Evolutionary conservation across 92 coral and sea anemone genomes (phyloP), one percentile per base, ranked within the genome.

Genomic region (Zoanthus sociatus): DNA sequence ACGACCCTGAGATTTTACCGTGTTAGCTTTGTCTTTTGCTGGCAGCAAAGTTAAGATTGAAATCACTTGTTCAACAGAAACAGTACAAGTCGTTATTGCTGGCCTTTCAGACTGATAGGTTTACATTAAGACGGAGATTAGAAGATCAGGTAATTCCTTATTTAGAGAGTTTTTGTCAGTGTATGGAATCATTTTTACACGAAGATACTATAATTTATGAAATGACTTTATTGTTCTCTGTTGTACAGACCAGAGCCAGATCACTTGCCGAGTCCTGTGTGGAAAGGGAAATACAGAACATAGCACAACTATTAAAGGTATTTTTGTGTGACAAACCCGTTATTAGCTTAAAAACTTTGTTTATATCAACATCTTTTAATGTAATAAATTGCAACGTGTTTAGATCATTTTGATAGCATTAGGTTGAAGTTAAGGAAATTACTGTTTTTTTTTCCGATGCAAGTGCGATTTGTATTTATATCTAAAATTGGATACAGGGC

Each of bases 71-170:
- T 69, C 67, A 33, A 42, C 90, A 97, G 99, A 95, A 93, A 81
- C 95, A 95, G 76, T 97, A 95, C 92, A 93, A 83, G 72, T 88
- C 96, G n/a, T 84, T 97, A 79, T 96, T 92, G 51, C 90, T 95
- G 31, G 99, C 99, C 16, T 97, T 97, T 79, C 98, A 96, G 50
- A 95, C 99, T 10, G 99, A 97, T 77, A 94, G 93, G 84, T 91
- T 90, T 76, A 97, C 98, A 9, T 84, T 97, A 9, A 87, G 78
- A 15, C 88, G 95, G 83, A 86, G 99, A 26, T 82, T 97, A 86
- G 98, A 95, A 48, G 90, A 90, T 56, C 98, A 95, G 99, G 99
- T 97, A 83, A 89, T 71, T 1, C 15, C 21, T 50, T 44, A 26
- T 21, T 14, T 78, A 51, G 47, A 77, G 20, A 46, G 0, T 10